A percentile compares a stretch with the other conserved stretches of the same genome.
Evolutionary conservation across 2,888 invertebrate species (phyloP).

Genomic region (Keiferia lycopersicella): DNA sequence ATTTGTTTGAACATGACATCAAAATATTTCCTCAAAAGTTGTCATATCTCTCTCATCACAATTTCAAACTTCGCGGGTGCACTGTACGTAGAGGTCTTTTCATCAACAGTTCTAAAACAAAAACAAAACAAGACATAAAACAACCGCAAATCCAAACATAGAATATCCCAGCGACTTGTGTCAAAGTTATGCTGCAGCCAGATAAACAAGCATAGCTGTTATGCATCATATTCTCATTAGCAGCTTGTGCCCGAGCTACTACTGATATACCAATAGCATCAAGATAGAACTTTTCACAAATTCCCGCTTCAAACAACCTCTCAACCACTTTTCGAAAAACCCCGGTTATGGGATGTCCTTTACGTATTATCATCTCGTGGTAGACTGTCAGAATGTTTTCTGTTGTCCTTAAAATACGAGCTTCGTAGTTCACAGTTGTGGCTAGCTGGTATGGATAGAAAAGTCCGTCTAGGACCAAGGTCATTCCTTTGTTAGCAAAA

Average conservation of each 20-base stretch:
- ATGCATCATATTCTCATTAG: constrained; percentile 48
- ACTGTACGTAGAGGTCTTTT: neutral
- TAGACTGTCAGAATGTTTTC: constrained; percentile 57
- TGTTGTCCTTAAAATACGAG: constrained; percentile 47
- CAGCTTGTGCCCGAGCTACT: constrained; percentile 49
- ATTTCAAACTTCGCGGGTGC: neutral
- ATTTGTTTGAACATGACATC: no score
- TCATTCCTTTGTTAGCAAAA: constrained; percentile 51
- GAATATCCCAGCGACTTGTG: constrained; percentile 54
- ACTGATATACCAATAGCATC: constrained; percentile 57
- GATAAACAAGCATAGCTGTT: constrained; percentile 59
- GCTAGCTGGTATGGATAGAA: constrained; percentile 51
- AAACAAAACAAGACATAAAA: constrained; percentile 46
- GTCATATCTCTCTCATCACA: neutral
- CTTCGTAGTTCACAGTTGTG: constrained; percentile 58
- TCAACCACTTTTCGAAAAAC: constrained; percentile 44
- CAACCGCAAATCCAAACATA: constrained; percentile 60
- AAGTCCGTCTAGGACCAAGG: constrained; percentile 49
- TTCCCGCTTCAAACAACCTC: constrained; percentile 63
- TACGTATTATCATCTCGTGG: constrained; percentile 62
- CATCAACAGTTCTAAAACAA: constrained; percentile 48
- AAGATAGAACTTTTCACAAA: constrained; percentile 51
- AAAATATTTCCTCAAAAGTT: constrained; percentile 25
- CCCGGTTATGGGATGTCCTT: constrained; percentile 43
- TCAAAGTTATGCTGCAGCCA: constrained; percentile 59